Evolutionary conservation across 2,797 vertebrate genomes (phyloP).

Genomic region (Setipinna tenuifilis): DNA sequence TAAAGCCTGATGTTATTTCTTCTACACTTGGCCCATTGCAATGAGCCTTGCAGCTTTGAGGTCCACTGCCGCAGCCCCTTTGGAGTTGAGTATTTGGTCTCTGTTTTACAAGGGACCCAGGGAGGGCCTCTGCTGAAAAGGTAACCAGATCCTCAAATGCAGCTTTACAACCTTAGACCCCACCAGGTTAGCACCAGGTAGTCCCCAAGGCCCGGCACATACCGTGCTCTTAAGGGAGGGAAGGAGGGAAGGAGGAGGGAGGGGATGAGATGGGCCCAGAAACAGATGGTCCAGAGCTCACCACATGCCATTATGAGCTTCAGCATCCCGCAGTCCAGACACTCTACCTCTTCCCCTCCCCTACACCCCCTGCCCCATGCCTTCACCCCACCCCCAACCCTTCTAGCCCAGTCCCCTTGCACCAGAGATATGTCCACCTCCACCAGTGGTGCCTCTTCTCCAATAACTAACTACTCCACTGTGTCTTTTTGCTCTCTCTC

Average conservation of each 20-base stretch:
- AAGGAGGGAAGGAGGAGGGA: conserved; percentile 19
- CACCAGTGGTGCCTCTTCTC: background rate
- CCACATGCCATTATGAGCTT: conserved; percentile 42
- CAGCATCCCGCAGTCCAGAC: conserved; percentile 9
- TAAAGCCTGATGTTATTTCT: background rate
- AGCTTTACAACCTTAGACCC: conserved; percentile 26
- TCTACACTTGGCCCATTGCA: background rate
- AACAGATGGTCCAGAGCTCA: conserved; percentile 50
- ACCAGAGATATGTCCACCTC: background rate
- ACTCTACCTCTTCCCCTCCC: conserved; percentile 27
- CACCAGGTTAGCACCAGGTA: conserved; percentile 39
- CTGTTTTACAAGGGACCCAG: conserved; percentile 9
- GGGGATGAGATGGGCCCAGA: conserved; percentile 37
- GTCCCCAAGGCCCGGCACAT: conserved; percentile 37
- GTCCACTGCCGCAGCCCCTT: background rate
- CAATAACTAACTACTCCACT: background rate
- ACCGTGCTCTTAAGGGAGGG: conserved; percentile 19
- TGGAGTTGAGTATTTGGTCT: conserved; percentile 21
- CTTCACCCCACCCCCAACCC: background rate
- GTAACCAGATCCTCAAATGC: conserved; percentile 24
- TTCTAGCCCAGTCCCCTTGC: background rate
- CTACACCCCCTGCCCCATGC: background rate
- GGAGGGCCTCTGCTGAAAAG: background rate
- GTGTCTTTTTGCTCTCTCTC: too few species aligned
- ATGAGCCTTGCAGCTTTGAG: background rate